Percentiles rank a stretch among this genome's conserved stretches.
Conservation (phyloP, 2,113 vertebrate genomes). For the Dromas ardeola region DNA sequence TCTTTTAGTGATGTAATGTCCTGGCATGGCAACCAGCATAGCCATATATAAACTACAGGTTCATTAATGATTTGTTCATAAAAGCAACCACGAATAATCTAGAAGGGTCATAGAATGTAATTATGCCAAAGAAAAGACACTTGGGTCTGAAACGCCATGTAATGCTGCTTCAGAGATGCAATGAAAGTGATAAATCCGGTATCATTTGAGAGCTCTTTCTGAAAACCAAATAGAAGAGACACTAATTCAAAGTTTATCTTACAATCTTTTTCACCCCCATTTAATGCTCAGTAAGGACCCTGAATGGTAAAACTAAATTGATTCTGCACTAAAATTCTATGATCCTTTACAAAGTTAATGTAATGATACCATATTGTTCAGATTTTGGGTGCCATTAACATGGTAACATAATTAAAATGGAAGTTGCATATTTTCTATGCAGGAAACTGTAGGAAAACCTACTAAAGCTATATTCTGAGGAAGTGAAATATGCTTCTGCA, state of each 20-base stretch:
- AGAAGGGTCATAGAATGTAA: neutral
- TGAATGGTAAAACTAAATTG: conserved; percentile 45
- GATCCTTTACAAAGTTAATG: conserved; percentile 23
- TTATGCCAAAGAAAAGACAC: neutral
- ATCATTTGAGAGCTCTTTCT: neutral
- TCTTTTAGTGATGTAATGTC: neutral
- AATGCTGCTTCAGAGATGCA: neutral
- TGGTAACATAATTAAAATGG: neutral
- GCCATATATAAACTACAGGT: neutral
- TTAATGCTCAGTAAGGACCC: conserved; percentile 33
- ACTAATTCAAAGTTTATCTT: conserved; percentile 17
- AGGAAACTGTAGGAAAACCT: neutral
- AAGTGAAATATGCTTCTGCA: neutral
- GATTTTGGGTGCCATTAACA: conserved; percentile 20
- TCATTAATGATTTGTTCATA: neutral
- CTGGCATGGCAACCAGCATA: neutral
- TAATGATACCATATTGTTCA: conserved; percentile 6
- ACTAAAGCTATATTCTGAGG: neutral
- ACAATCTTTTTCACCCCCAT: neutral
- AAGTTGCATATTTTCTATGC: neutral
- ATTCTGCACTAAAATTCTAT: conserved; percentile 46
- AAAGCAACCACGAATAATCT: neutral
- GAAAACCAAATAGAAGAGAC: neutral
- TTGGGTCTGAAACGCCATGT: neutral
- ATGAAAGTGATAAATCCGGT: neutral